These are phyloP conservation scores for Choloepus hoffmanni DNA, from an alignment of 2,113 vertebrate genomes.

Conservation along the genomic window DNA sequence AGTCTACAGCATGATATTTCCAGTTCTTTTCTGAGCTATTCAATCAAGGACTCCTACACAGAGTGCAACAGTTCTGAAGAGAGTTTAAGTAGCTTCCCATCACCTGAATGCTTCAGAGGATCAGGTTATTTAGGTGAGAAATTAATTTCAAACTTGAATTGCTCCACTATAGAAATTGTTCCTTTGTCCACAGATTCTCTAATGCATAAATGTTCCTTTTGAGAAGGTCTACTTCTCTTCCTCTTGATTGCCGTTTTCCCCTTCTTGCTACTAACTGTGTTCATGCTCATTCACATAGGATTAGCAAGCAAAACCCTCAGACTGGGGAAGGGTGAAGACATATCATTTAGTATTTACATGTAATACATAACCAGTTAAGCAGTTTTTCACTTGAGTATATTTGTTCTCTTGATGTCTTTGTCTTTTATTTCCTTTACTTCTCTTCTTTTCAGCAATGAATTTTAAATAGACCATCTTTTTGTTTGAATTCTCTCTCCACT, in stretches of 20 bases:
- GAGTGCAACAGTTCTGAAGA: conserved; percentile 53
- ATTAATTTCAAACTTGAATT: conserved; percentile 49
- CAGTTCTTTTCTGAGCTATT: conserved; percentile 84
- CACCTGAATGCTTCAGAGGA: conserved; percentile 92
- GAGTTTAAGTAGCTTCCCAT: conserved; percentile 82
- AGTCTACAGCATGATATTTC: conserved; percentile 86
- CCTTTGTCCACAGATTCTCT: conserved; percentile 39
- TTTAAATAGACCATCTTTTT: background rate
- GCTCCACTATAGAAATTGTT: background rate
- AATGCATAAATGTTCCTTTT: conserved; percentile 11
- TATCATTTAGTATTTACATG: background rate
- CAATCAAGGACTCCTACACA: conserved; percentile 81
- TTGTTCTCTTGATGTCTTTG: background rate
- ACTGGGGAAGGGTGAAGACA: conserved; percentile 31
- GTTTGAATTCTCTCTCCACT: conserved; percentile 49
- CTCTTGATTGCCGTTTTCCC: background rate
- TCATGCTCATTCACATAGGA: background rate
- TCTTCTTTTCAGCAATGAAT: conserved; percentile 29
- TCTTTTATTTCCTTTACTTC: background rate
- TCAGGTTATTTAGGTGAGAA: conserved; percentile 84
- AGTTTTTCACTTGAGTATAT: background rate
- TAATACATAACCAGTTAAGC: background rate
- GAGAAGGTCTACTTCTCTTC: conserved; percentile 13
- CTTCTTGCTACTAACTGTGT: background rate
- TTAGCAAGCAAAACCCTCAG: background rate